Conservation (phyloP, 2,113 vertebrate species). For the Saguinus midas region DNA sequence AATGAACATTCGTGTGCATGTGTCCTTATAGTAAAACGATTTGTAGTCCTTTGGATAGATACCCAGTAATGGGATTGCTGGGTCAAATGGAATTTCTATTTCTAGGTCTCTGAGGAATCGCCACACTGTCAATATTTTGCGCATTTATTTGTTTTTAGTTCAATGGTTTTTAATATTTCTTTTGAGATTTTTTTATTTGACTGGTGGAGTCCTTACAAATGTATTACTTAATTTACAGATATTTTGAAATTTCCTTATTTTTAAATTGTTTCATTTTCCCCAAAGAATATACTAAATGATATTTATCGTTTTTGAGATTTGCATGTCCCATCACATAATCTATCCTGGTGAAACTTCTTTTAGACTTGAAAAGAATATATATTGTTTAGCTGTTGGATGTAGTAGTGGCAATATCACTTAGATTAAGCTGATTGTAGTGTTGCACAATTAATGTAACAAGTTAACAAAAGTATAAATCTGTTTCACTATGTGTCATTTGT, state of each 20-base stretch:
- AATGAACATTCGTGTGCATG: no score
- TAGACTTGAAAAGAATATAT: background rate
- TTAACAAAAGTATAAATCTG: background rate
- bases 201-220: background rate
- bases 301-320: background rate
- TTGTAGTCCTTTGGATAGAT: no score
- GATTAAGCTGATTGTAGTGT: background rate
- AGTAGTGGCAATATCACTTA: rapidly evolving
- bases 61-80: no score
- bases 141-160: background rate
- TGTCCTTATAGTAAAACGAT: no score
- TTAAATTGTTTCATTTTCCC: background rate
- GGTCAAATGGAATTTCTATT: no score
- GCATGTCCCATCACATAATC: no score
- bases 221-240: background rate
- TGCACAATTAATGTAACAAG: background rate
- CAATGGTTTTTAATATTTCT: background rate
- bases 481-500: background rate
- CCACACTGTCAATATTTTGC: no score
- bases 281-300: background rate
- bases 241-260: background rate
- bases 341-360: background rate
- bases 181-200: background rate
- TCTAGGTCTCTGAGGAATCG: no score
- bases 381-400: background rate